A percentile compares a stretch with the other conserved stretches of the same genome.
These are phyloP conservation scores for Petrocephalus schoutedeni DNA, from an alignment of 2,797 vertebrate genomes.

Conservation along the genomic window DNA sequence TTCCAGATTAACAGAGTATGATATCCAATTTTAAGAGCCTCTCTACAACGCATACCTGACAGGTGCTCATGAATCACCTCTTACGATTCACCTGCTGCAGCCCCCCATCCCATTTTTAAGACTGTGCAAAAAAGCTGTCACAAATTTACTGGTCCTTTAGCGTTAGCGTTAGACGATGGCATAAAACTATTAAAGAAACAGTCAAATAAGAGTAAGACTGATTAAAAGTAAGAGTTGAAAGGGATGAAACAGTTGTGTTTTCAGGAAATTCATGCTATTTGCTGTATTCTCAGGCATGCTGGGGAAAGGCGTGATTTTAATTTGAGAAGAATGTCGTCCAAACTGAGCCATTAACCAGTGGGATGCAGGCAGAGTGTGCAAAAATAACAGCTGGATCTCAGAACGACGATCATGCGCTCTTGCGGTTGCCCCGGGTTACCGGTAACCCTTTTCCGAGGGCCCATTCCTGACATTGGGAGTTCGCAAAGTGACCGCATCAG, in stretches of 20 bases:
- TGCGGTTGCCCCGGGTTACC: neutral
- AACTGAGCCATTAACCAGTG: neutral
- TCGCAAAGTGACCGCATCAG: conserved; percentile 13
- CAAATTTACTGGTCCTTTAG: neutral
- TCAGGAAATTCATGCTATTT: neutral
- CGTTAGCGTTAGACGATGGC: neutral
- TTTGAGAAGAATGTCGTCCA: neutral
- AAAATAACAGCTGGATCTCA: neutral
- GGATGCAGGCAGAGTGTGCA: neutral
- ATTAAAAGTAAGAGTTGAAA: neutral
- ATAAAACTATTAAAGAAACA: neutral
- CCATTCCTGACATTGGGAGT: neutral
- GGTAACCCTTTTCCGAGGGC: neutral
- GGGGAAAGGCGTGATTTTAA: neutral
- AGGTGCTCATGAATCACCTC: neutral
- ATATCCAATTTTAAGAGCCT: neutral
- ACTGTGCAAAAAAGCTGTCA: neutral
- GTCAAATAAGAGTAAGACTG: neutral
- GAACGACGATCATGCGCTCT: neutral
- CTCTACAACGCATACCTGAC: neutral
- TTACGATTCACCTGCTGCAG: neutral
- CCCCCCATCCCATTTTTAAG: neutral
- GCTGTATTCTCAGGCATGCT: neutral
- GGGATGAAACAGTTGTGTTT: neutral
- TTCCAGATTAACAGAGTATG: conserved; percentile 1